phyloP scores from a whole-genome alignment of 2,797 vertebrate species.

The Trachurus trachurus region DNA sequence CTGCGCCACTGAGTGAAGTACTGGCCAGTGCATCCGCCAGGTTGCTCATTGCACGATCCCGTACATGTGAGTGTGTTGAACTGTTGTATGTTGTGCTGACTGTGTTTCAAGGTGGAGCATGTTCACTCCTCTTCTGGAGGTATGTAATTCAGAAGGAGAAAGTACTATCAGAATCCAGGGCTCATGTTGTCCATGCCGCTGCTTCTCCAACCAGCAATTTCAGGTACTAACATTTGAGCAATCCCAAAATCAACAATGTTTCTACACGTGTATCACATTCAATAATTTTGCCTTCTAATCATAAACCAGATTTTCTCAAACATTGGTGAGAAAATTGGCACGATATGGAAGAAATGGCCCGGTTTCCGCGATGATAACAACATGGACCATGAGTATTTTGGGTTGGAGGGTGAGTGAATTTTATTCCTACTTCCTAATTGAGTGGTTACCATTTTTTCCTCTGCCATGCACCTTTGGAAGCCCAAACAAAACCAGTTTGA shows the following conservation, averaged over 20 bases:
- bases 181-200: constrained; percentile 85
- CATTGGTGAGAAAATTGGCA: constrained; percentile 77
- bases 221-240: constrained; percentile 72
- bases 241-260: neutral
- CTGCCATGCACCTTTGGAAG: neutral
- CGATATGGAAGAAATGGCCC: constrained; percentile 87
- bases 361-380: constrained; percentile 85
- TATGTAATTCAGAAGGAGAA: constrained; percentile 66
- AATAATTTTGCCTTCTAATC: neutral
- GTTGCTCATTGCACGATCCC: constrained; percentile 39
- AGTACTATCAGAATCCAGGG: constrained; percentile 65
- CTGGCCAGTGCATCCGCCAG: constrained; percentile 38
- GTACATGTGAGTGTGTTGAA: constrained; percentile 16
- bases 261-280: neutral
- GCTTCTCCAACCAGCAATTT: constrained; percentile 83
- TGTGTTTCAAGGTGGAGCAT: constrained; percentile 82
- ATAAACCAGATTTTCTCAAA: constrained; percentile 79
- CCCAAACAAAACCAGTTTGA: neutral
- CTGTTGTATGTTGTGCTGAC: constrained; percentile 22
- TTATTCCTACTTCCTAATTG: neutral
- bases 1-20: constrained; percentile 49
- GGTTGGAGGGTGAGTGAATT: constrained; percentile 83
- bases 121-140: constrained; percentile 82
- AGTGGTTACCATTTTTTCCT: neutral
- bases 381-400: constrained; percentile 90